phyloP scores from a whole-genome alignment of 2,888 invertebrate species.

The Cataglyphis altisquamis region DNA sequence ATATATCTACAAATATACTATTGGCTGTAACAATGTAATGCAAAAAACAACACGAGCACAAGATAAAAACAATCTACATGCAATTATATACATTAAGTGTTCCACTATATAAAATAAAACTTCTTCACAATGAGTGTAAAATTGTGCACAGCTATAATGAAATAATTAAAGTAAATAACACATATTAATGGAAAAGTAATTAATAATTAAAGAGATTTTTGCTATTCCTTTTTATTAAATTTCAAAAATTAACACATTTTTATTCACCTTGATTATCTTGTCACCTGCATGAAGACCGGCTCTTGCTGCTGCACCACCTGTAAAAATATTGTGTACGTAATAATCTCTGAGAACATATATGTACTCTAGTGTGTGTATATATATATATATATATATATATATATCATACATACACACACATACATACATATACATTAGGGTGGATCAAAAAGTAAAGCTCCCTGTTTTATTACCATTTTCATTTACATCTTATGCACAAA shows the following conservation, averaged over 20 bases:
- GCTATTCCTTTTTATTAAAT: not conserved
- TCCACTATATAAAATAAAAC: slow-evolving; percentile 11
- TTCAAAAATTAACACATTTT: slow-evolving; percentile 13
- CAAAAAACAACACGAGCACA: not conserved
- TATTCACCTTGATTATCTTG: slow-evolving; percentile 94
- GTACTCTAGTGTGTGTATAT: too few relatives aligned
- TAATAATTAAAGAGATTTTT: not conserved
- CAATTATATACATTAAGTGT: slow-evolving; percentile 6
- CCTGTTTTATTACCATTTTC: too few relatives aligned
- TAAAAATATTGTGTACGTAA: slow-evolving; percentile 72
- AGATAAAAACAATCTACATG: slow-evolving; percentile 14
- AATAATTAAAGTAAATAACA: not conserved
- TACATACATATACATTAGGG: not conserved
- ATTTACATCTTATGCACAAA: too few relatives aligned
- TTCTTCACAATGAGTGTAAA: not conserved
- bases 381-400: too few relatives aligned
- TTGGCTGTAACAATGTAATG: not conserved
- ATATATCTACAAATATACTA: not conserved
- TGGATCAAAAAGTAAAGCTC: too few relatives aligned
- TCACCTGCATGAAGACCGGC: slow-evolving; percentile 97
- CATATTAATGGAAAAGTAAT: not conserved
- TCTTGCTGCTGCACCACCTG: slow-evolving; percentile 96
- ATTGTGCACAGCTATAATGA: not conserved
- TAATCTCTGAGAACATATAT: not conserved
- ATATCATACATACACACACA: too few relatives aligned